A percentile compares a stretch with the other conserved stretches of the same genome.
Evolutionary conservation across 2,888 invertebrate species (phyloP).

Genomic region (Pyrocoelia pectoralis): DNA sequence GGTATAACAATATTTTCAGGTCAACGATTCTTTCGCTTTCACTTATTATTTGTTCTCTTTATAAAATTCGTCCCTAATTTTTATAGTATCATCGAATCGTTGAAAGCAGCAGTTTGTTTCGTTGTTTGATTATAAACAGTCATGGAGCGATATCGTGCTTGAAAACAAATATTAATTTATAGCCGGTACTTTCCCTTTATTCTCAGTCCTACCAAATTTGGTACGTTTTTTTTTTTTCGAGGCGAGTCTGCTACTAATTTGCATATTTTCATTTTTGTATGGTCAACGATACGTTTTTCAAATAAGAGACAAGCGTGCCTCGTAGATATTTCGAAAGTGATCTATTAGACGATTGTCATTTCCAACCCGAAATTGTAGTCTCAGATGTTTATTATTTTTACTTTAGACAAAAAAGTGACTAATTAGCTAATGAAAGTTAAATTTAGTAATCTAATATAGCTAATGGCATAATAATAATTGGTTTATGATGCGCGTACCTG

Average conservation of each 20-base stretch:
- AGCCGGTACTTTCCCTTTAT: constrained; percentile 27
- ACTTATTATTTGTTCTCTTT: constrained; percentile 20
- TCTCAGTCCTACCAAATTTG: constrained; percentile 24
- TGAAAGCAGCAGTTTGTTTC: constrained; percentile 17
- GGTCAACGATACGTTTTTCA: too few species aligned
- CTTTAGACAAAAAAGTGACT: not conserved
- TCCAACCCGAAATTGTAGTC: too few species aligned
- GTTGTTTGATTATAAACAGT: constrained; percentile 2
- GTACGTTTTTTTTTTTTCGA: constrained; percentile 15
- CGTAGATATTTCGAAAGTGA: too few species aligned
- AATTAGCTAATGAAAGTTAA: constrained; percentile 1
- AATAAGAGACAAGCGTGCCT: too few species aligned
- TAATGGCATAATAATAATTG: constrained; percentile 10
- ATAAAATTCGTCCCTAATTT: constrained; percentile 27
- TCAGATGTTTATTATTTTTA: too few species aligned
- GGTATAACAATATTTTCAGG: constrained; percentile 9
- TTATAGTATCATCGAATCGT: constrained; percentile 28
- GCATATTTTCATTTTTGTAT: constrained; percentile 19
- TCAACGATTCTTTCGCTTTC: constrained; percentile 30
- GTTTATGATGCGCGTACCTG: too few species aligned
- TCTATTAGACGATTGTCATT: too few species aligned
- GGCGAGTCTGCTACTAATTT: constrained; percentile 18
- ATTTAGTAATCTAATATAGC: not conserved
- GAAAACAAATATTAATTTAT: constrained; percentile 21
- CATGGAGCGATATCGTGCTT: constrained; percentile 12